Evolutionary conservation across 2,888 invertebrate genomes (phyloP), one percentile per base, ranked within the genome.

Genomic region (Tipula unca): DNA sequence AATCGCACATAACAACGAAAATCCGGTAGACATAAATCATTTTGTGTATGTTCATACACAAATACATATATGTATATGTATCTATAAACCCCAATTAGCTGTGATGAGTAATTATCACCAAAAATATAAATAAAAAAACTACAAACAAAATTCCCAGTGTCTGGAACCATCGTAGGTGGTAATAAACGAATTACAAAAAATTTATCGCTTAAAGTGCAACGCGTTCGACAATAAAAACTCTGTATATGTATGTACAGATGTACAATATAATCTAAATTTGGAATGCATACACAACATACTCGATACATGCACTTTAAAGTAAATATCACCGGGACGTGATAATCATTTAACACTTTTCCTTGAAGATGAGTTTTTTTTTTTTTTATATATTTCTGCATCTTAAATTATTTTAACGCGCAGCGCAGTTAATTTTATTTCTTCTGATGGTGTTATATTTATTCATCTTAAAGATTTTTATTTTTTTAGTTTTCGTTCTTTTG

Each of bases 131-230:
- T 8, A 25, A 25, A 25, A 1, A 69, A 69, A 69, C 25, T 54
- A 54, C 25, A 25, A 69, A 69, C 69, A 69, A 69, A 69, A 69
- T 69, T 69, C 13, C 2, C 69, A 69, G 25, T 69, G 69, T 25
- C 69, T 69, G 69, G 69, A 69, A 69, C 69, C 69, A 69, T 25
- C 69, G 69, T 69, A 69, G 69, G 69, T 69, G 69, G 69, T 69
- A 69, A 69, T 69, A 69, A 69, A 69, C 69, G 69, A 69, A 69
- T 25, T 69, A 69, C 6, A 69, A 25, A 69, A n/a, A 69, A 10
- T 69, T 69, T 25, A 69, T 69, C 69, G 69, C 69, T 69, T 69
- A 69, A 69, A 69, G 69, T 69, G 69, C 69, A 69, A 25, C 69
- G 69, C 10, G 69, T 25, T 69, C 69, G 69, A 69, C 69, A 69